Evolutionary conservation across 2,888 invertebrate species (phyloP), one percentile per base, ranked within the genome.

Genomic region (Conops quadrifasciatus): DNA sequence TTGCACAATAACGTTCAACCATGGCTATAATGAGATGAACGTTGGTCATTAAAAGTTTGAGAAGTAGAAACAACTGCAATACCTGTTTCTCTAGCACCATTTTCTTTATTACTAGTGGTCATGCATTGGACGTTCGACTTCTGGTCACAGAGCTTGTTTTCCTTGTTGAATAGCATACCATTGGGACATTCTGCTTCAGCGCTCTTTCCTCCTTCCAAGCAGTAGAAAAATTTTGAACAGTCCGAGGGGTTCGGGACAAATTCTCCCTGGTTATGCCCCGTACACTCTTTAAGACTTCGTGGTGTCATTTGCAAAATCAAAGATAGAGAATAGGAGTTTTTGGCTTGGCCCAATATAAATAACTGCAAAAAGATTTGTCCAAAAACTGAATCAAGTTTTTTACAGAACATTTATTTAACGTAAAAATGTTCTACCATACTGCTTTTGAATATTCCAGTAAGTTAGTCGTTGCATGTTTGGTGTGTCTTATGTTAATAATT

Each of bases 151-250:
- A 85, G 80, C 56, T 81, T 79, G 51, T 78, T 84, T 16, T 77
- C 74, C 3, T 80, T 72, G 74, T 85, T 85, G 72, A 85, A 85
- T 13, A 84, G 77, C 85, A 85, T 85, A 11, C 81, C 83, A 2
- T 75, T 74, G 0, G 85, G 85, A 59, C 85, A 85, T 16, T 80
- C 78, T 2, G 84, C 85, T 36, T 79, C 71, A 26, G 83, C 78
- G 1, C 81, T 80, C 36, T 77, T 75, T 1, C 80, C 82, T 24
- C 80, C 77, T 2, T 81, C 78, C 43, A 78, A 78, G 69, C 85
- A 85, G 53, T 81, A 77, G 71, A 79, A 84, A 70, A 85, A 85
- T 67, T 80, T 74, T 11, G 80, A 79, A 59, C 85, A 85, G 21
- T 82, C 79, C 19, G 78, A 75, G 0, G 80, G 77, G 71, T 85